Base-by-base conservation (phyloP, 2,888 invertebrate genomes). In the Oligia latruncula region DNA sequence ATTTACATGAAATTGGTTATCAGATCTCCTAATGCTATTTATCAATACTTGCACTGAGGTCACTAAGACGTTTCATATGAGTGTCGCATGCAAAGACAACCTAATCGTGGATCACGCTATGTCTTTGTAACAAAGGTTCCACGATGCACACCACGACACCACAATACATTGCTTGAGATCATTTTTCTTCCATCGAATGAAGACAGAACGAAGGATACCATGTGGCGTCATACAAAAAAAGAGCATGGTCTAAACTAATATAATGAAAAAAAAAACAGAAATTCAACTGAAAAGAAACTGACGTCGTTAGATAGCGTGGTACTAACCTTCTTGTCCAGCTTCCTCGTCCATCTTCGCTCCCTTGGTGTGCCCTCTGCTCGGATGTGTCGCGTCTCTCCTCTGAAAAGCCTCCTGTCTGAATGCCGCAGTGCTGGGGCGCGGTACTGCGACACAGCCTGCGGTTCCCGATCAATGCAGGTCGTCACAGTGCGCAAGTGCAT, bases 401-500 rank as follows among this genome's bases (percentile, higher is more conserved):
- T 5, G 1, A 15, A 20, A 58, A 23, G 68, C 3, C 40, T 65
- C 29, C 43, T 5, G 23, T 15, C 70, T 17, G 35, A 83, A 52
- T 81, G 58, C 4, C 65, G 65, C 80, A 66, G 35, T 60, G 23
- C 8, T 20, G 40, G 40, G 58, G 35, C 8, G 49, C 49, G 58
- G 77, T 20, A 43, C 66, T 78, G 20, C 79, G 70, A 20, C 64
- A 78, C 15, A 0, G 60, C 23, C 43, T 66, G 64, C 58, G 49
- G 3, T 43, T 1, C 6, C 49, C 49, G 58, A 83, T 84, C 74
- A 43, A 67, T 83, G 43, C 81, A 71, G 66, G n/a, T 43, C 62
- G 17, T 46, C 35, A 23, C n/a, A 75, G 40, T 49, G 76, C 83
- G 83, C 82, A 83, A 75, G 72, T 83, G 83, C 83, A 85, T 49